Evolutionary conservation across 92 coral and sea anemone genomes (phyloP).

Genomic region (Pocillopora meandrina): DNA sequence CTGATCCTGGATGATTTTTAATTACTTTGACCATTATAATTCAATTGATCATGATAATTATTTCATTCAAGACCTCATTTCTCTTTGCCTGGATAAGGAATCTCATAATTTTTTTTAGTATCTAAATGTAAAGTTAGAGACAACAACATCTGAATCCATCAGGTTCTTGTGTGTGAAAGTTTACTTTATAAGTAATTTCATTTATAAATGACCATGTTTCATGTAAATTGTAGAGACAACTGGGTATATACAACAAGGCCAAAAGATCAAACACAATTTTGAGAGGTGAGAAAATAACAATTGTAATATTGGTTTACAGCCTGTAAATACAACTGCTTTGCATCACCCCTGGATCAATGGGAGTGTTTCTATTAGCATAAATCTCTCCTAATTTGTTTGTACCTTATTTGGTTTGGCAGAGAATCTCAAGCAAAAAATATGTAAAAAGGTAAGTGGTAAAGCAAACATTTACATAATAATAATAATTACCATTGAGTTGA

Average conservation of each 20-base stretch:
- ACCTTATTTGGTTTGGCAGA: constrained; percentile 31
- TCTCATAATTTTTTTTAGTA: too few species aligned
- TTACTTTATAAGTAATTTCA: not conserved
- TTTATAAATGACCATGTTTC: not conserved
- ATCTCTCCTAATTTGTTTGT: not conserved
- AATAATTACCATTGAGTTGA: too few species aligned
- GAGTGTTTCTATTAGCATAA: not conserved
- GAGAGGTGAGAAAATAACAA: constrained; percentile 60
- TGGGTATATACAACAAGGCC: constrained; percentile 91
- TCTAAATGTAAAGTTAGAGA: too few species aligned
- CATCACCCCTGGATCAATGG: not conserved
- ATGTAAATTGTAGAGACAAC: constrained; percentile 21
- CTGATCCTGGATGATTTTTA: too few species aligned
- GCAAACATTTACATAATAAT: too few species aligned
- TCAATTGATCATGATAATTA: too few species aligned
- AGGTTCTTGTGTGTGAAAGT: not conserved
- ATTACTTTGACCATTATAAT: too few species aligned
- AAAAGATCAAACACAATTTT: constrained; percentile 77
- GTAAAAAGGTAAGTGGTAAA: constrained; percentile 39
- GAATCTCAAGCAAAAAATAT: constrained; percentile 26
- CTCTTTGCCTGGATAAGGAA: too few species aligned
- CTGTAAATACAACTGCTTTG: too few species aligned
- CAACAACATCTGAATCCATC: not conserved
- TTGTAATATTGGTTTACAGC: not conserved
- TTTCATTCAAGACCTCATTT: too few species aligned